Percentiles rank a stretch among this genome's conserved stretches.
These are phyloP conservation scores for Serripes groenlandicus DNA, from an alignment of 2,888 invertebrate species.

Conservation along the genomic window DNA sequence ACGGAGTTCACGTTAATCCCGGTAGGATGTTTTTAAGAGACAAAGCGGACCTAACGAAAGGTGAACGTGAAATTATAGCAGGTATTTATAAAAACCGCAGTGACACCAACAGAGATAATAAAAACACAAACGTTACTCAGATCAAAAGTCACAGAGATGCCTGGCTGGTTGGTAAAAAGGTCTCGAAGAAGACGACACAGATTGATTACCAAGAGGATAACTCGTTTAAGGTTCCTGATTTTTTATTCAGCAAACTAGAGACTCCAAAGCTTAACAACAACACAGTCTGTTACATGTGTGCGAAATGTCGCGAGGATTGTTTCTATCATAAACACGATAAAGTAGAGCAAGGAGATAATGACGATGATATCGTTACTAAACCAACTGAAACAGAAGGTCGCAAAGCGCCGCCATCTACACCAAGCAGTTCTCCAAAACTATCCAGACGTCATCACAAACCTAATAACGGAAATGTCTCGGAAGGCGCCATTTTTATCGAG, in stretches of 20 bases:
- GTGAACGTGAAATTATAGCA: constrained; percentile 80
- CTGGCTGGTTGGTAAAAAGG: constrained; percentile 75
- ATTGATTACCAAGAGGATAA: constrained; percentile 52
- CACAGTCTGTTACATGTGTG: constrained; percentile 49
- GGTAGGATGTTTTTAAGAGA: constrained; percentile 79
- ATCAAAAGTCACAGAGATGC: constrained; percentile 79
- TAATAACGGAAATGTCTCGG: constrained; percentile 23
- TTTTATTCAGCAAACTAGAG: constrained; percentile 62
- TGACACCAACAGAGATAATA: constrained; percentile 61
- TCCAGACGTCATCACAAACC: constrained; percentile 27
- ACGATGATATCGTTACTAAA: not conserved
- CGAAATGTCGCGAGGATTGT: constrained; percentile 50
- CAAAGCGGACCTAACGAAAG: constrained; percentile 80
- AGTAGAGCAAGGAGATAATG: not conserved
- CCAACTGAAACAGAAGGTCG: constrained; percentile 26
- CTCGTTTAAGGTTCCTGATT: constrained; percentile 65
- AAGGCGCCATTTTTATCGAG: constrained; percentile 62
- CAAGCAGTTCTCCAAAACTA: constrained; percentile 33
- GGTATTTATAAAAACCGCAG: constrained; percentile 81
- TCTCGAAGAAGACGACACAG: constrained; percentile 34
- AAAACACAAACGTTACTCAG: constrained; percentile 56
- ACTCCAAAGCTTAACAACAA: constrained; percentile 16
- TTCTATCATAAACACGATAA: not conserved
- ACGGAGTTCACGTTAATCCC: constrained; percentile 68
- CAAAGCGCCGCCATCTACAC: constrained; percentile 61